Percentiles rank a stretch among this genome's conserved stretches.
phyloP scores from a whole-genome alignment of 2,888 invertebrate species.

The Sesia bembeciformis region DNA sequence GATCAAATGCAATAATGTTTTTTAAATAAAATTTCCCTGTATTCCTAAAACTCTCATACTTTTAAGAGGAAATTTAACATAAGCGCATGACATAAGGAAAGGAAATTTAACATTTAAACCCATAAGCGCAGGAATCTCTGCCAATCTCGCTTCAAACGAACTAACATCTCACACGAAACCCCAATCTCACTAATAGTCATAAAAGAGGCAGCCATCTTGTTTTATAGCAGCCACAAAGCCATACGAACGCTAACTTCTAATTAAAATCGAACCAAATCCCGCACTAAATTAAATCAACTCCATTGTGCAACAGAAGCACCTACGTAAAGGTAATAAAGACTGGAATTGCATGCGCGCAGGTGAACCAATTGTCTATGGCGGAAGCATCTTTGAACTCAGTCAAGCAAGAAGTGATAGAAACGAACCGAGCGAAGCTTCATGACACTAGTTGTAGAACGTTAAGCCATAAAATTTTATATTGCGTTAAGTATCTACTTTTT shows the following conservation, averaged over 20 bases:
- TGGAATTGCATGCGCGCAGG: constrained; percentile 10
- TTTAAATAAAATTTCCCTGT: too few species aligned
- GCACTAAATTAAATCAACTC: constrained; percentile 7
- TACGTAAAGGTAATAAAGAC: neutral
- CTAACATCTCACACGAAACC: constrained; percentile 1
- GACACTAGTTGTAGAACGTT: neutral
- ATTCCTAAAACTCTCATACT: too few species aligned
- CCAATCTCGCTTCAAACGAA: neutral
- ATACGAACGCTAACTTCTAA: constrained; percentile 4
- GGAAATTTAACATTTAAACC: neutral
- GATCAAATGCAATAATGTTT: too few species aligned
- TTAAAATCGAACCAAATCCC: constrained; percentile 11
- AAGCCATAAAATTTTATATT: too few species aligned
- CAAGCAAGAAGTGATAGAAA: constrained; percentile 17
- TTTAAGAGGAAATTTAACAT: too few species aligned
- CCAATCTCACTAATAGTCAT: neutral
- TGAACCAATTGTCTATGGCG: constrained; percentile 13
- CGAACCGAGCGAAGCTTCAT: constrained; percentile 10
- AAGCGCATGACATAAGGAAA: too few species aligned
- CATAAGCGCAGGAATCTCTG: neutral
- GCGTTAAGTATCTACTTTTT: too few species aligned
- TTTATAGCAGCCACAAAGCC: neutral
- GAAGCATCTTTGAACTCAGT: constrained; percentile 16
- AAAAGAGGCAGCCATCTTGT: neutral
- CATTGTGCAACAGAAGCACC: neutral